Percentiles rank a stretch among this genome's conserved stretches.
phyloP scores from a whole-genome alignment of 2,113 vertebrate genomes.

The Sphyrna mokarran region DNA sequence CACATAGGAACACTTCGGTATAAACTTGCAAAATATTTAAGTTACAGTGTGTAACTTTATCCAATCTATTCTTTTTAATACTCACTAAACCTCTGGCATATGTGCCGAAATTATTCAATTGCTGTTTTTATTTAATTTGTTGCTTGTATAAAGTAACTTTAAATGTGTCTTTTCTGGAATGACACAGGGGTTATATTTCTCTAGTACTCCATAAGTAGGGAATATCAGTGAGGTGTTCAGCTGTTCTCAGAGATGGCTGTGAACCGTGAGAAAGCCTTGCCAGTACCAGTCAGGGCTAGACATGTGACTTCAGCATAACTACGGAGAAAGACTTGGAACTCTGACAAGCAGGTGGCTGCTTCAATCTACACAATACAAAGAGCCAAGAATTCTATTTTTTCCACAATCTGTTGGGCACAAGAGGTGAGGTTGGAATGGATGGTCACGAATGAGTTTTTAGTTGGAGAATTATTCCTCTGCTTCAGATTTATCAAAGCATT shows the following conservation, averaged over 20 bases:
- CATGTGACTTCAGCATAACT: background rate
- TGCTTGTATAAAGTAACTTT: background rate
- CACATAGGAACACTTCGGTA: background rate
- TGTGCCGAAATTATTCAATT: background rate
- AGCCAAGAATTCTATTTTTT: background rate
- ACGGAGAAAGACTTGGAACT: background rate
- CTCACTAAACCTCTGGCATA: background rate
- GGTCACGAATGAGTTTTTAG: background rate
- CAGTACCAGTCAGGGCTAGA: background rate
- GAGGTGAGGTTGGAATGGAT: background rate
- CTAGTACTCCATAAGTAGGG: background rate
- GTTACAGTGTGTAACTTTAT: background rate
- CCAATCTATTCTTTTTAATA: background rate
- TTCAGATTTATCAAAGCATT: background rate
- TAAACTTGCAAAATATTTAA: background rate
- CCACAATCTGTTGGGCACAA: background rate
- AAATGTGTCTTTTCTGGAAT: background rate
- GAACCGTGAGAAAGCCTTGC: background rate
- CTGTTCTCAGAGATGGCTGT: background rate
- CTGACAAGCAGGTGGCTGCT: background rate
- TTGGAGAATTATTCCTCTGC: background rate
- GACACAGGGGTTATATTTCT: background rate
- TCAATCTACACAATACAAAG: background rate
- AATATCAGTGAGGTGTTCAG: background rate
- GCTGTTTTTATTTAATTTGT: background rate